phyloP scores from a whole-genome alignment of 2,888 invertebrate species.

The Sipha maydis region DNA sequence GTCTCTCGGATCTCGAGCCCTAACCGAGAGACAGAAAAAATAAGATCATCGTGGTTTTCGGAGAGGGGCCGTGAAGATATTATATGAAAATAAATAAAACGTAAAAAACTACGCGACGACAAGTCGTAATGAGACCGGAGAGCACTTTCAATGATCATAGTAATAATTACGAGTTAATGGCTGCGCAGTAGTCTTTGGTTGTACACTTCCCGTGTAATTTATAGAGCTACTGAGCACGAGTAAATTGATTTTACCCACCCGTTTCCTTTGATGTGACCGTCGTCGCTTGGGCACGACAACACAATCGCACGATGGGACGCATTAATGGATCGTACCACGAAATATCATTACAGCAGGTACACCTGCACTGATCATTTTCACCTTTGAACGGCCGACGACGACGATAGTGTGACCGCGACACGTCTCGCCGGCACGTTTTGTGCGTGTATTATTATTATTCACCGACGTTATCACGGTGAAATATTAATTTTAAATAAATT shows the following conservation, averaged over 20 bases:
- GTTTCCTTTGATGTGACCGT: conserved; percentile 54
- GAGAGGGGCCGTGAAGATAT: no score
- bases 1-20: no score
- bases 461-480: background rate
- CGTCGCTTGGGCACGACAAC: background rate
- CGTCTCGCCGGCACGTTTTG: background rate
- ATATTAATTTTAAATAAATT: background rate
- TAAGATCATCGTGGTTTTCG: no score
- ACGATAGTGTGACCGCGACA: no score
- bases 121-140: background rate
- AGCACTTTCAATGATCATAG: background rate
- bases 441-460: background rate
- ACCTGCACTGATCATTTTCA: conserved; percentile 17
- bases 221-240: background rate
- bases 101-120: no score
- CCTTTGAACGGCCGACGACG: conserved; percentile 39
- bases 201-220: background rate
- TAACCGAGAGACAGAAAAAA: no score
- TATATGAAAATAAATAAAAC: no score
- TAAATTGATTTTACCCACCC: conserved; percentile 47
- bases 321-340: conserved; percentile 30
- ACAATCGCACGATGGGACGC: conserved; percentile 37
- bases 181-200: background rate
- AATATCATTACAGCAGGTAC: background rate
- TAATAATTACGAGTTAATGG: background rate